Base-by-base conservation (phyloP, 2,888 invertebrate genomes). In the Melieria omissa region DNA sequence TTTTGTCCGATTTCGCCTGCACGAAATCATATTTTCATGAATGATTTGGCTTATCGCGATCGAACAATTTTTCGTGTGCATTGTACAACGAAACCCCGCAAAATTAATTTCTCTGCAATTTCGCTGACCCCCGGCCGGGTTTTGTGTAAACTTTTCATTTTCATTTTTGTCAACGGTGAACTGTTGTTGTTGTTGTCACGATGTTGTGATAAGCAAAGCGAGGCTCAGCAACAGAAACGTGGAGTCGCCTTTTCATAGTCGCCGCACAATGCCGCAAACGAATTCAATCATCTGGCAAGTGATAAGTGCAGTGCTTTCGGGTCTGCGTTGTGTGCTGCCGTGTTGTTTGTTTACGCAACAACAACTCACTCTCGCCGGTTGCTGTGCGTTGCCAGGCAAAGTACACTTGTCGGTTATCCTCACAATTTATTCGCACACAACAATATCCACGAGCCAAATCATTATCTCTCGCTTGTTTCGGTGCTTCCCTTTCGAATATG, bases 321-420 rank as follows among this genome's bases (percentile, higher is more conserved):
- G 6, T 29, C 29, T 29, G 29, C 29, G 29, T 29, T 29, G 29
- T 29, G 29, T 29, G 29, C 29, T 29, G 29, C 29, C 29, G 29
- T 29, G 29, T 29, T 3, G 29, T 29, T 29, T 29, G 29, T 29
- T 29, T 29, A 29, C 29, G 29, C 29, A 29, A n/a, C n/a, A n/a
- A n/a, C n/a, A n/a, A 29, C 29, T 29, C 29, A 63, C 10, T 41
- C 52, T 45, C 52, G n/a, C 14, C 29, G 3, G 57, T 70, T 58
- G 58, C 46, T 16, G 58, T 70, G 64, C 44, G n/a, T n/a, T 8
- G 14, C 46, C 42, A 10, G 3, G 9, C 68, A 14, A 16, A 63
- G 46, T 72, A 76, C 81, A 80, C 81, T 80, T 81, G 81, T 79
- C 73, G 72, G 79, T 73, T 77, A 80, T 81, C 80, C 79, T 76